These are phyloP conservation scores for Helicolenus hilgendorfi DNA, from an alignment of 2,797 vertebrate genomes.

Conservation along the genomic window DNA sequence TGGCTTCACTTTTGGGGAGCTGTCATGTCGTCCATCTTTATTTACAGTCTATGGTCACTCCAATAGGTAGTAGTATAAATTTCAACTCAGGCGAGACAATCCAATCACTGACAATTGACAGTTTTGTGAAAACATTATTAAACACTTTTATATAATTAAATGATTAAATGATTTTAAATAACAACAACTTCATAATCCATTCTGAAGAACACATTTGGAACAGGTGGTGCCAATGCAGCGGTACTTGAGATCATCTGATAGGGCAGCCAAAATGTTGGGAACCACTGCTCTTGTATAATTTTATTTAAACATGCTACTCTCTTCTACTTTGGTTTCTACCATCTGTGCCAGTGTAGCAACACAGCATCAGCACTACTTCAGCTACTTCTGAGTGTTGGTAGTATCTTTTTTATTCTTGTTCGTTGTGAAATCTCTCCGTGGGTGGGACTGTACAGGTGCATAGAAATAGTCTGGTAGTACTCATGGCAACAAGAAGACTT, in stretches of 20 bases:
- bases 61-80: too few species aligned
- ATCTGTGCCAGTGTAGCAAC: background rate
- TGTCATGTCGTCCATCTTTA: too few species aligned
- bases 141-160: background rate
- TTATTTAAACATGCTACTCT: background rate
- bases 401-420: background rate
- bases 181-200: background rate
- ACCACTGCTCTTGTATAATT: background rate
- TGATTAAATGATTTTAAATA: background rate
- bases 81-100: too few species aligned
- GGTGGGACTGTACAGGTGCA: background rate
- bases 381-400: background rate
- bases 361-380: background rate
- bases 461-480: conserved; percentile 9
- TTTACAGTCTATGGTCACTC: too few species aligned
- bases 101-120: background rate
- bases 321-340: background rate
- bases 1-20: too few species aligned
- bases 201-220: background rate
- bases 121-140: background rate
- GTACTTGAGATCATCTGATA: background rate
- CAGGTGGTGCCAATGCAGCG: background rate
- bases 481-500: background rate
- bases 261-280: background rate
- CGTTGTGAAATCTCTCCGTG: background rate